Conservation (phyloP, 2,888 invertebrate genomes). For the Tinea semifulvella region DNA sequence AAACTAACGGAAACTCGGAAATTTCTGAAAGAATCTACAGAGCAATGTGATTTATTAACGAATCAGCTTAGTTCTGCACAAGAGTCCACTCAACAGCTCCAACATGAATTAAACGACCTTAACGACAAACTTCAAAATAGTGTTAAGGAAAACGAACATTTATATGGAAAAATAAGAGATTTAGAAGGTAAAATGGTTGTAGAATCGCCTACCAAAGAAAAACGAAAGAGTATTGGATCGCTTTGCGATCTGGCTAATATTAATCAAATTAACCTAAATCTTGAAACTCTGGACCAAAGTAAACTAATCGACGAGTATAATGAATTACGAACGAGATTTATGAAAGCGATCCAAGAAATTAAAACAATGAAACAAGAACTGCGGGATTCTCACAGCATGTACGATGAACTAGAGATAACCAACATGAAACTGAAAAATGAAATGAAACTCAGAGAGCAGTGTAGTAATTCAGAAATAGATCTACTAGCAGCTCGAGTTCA, state of each 20-base stretch:
- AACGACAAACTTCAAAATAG: slow-evolving; percentile 74
- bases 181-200: slow-evolving; percentile 68
- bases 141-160: slow-evolving; percentile 79
- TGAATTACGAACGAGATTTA: slow-evolving; percentile 78
- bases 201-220: slow-evolving; percentile 64
- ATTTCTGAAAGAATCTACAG: slow-evolving; percentile 71
- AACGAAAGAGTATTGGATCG: slow-evolving; percentile 77
- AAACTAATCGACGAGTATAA: slow-evolving; percentile 83
- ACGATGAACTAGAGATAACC: slow-evolving; percentile 82
- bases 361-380: slow-evolving; percentile 83
- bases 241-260: slow-evolving; percentile 83
- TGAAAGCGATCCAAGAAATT: slow-evolving; percentile 85
- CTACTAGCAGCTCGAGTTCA: slow-evolving; percentile 85
- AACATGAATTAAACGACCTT: slow-evolving; percentile 72
- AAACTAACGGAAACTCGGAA: slow-evolving; percentile 75
- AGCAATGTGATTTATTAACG: slow-evolving; percentile 71
- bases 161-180: slow-evolving; percentile 77
- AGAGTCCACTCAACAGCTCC: slow-evolving; percentile 71
- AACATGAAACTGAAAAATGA: slow-evolving; percentile 79
- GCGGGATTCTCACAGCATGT: slow-evolving; percentile 80
- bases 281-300: slow-evolving; percentile 77
- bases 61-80: slow-evolving; percentile 73
- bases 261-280: slow-evolving; percentile 74
- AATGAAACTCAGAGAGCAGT: slow-evolving; percentile 70
- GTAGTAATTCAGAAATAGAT: slow-evolving; percentile 76